Evolutionary conservation across 2,797 vertebrate genomes (phyloP), one percentile per base, ranked within the genome.

Genomic region (Gymnoscopelus microlampas): DNA sequence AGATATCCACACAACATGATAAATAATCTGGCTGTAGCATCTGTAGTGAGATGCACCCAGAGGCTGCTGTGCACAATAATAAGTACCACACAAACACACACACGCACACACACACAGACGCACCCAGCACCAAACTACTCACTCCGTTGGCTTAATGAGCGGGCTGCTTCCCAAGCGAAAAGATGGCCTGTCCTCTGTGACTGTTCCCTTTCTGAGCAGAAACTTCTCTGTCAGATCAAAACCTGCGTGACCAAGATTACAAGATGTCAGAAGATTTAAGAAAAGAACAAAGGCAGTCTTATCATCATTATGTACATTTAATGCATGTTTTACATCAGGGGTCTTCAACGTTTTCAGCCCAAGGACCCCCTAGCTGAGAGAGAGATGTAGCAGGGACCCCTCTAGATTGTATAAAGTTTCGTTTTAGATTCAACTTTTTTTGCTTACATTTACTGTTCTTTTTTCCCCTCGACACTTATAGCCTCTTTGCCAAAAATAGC

Each of bases 221-320:
- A 99, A 99, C 60, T 87, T 95, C 84, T 97, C 95, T 58, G 95
- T 94, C 77, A 99, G 93, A 90, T 99, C 96, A 86, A 96, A 97
- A 72, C 98, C 98, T 99, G 89, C 13, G 89, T 14, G 73, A 76
- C 78, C 5, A 49, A 59, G 54, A 74, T 57, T 19, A 32, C 0
- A 78, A 58, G 0, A 53, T 32, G 65, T 83, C 19, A 79, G 3
- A 9, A 11, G 4, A 61, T 49, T 19, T 19, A 19, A 6, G 7
- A 39, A 39, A 8, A 39, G 5, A 39, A 39, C 35, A 39, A 39
- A 39, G 5, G 35, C 35, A 8, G 35, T 39, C 35, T 39, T 39
- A 8, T 39, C 35, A 39, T 39, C 1, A 19, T 39, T 39, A 39
- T 39, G 35, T 39, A 39, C 35, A 32, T 3, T 32, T 3, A 32